These are phyloP conservation scores for Lycaon pictus DNA, from an alignment of 2,113 vertebrate genomes.

Conservation along the genomic window DNA sequence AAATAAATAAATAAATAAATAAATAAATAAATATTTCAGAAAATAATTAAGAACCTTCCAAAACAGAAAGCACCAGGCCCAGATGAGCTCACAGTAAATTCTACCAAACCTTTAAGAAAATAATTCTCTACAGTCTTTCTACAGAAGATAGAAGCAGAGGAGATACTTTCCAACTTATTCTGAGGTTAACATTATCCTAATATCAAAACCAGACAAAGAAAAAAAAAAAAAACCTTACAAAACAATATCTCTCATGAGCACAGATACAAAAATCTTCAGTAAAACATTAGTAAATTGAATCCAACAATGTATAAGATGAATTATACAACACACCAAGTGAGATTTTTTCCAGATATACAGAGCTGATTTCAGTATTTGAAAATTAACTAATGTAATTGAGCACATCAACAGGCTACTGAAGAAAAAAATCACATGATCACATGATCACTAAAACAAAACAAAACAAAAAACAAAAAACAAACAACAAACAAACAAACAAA, in stretches of 20 bases:
- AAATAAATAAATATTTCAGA: neutral
- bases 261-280: neutral
- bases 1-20: too few species aligned
- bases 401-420: neutral
- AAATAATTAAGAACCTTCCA: neutral
- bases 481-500: neutral
- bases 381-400: neutral
- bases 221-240: too few species aligned
- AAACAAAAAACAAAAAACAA: too few species aligned
- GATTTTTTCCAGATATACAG: neutral
- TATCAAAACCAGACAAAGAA: neutral
- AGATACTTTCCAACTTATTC: neutral
- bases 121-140: neutral
- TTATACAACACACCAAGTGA: neutral
- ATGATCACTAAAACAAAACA: too few species aligned
- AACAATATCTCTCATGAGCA: neutral
- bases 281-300: neutral
- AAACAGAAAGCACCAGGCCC: neutral
- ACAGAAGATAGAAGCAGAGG: neutral
- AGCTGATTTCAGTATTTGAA: neutral
- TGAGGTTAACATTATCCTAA: neutral
- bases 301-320: neutral
- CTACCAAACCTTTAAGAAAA: neutral
- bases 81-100: neutral
- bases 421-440: neutral